phyloP scores from a whole-genome alignment of 2,888 invertebrate genomes.

The Polydrusus pterygomalis region DNA sequence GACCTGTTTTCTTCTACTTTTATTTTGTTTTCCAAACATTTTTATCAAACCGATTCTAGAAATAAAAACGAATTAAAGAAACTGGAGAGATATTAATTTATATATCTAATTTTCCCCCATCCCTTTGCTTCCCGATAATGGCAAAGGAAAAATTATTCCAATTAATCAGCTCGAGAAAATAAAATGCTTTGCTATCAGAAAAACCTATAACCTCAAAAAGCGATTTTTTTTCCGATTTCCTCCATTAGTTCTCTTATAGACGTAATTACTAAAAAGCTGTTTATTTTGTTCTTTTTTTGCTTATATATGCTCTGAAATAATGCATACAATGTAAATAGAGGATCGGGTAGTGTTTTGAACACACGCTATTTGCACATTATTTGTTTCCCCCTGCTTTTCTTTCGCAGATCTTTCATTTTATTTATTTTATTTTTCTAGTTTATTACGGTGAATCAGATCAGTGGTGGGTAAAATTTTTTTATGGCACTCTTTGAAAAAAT shows the following conservation, averaged over 20 bases:
- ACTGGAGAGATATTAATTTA: not conserved
- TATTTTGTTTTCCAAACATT: too few relatives aligned
- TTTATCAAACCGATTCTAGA: too few relatives aligned
- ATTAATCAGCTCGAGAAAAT: constrained; percentile 15
- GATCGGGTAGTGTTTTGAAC: constrained; percentile 35
- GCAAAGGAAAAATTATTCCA: not conserved
- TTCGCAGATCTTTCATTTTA: constrained; percentile 32
- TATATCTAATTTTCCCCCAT: constrained; percentile 1
- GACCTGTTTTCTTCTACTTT: too few relatives aligned
- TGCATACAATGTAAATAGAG: constrained; percentile 13
- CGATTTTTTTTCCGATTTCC: constrained; percentile 20
- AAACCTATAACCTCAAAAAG: constrained; percentile 15
- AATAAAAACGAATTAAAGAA: not conserved
- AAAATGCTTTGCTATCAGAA: not conserved
- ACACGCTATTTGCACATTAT: constrained; percentile 48
- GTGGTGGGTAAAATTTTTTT: constrained; percentile 5
- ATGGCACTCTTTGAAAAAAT: too few relatives aligned
- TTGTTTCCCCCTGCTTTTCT: constrained; percentile 35
- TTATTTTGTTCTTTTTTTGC: constrained; percentile 34
- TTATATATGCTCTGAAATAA: constrained; percentile 2
- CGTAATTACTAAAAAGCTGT: constrained; percentile 23
- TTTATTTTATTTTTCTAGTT: constrained; percentile 23
- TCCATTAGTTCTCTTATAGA: constrained; percentile 22
- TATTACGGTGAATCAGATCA: not conserved
- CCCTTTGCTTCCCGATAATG: not conserved